These are phyloP conservation scores for Diachasma alloeum DNA, from an alignment of 1,140 invertebrate species.

Conservation along the genomic window DNA sequence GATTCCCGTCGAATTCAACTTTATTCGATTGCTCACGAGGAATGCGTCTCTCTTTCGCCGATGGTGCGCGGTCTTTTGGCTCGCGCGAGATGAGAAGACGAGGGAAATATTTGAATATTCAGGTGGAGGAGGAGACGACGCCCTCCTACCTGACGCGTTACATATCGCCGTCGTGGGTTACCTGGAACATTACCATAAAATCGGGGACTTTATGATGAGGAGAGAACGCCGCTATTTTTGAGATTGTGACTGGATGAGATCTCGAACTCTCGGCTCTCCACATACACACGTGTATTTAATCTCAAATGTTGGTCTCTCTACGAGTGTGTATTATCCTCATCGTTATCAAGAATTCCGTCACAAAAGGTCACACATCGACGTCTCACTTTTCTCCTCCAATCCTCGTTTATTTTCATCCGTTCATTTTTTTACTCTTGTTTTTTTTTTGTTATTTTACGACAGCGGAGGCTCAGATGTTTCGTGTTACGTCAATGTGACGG, in stretches of 20 bases:
- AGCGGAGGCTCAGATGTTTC: not conserved
- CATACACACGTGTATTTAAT: constrained; percentile 22
- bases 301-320: constrained; percentile 19
- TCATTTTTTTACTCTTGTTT: not conserved
- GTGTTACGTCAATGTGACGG: constrained; percentile 16
- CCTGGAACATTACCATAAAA: constrained; percentile 51
- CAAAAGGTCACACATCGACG: constrained; percentile 34
- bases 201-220: constrained; percentile 47
- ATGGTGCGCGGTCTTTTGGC: not conserved
- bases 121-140: constrained; percentile 7
- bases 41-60: not conserved
- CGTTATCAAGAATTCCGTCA: constrained; percentile 56
- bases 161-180: constrained; percentile 27
- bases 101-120: constrained; percentile 43
- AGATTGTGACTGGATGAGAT: constrained; percentile 35
- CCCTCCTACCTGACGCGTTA: constrained; percentile 30
- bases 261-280: constrained; percentile 27
- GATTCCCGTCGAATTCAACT: not conserved
- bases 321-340: constrained; percentile 13
- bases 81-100: not conserved
- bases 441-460: not conserved
- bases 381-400: not conserved
- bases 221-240: constrained; percentile 6
- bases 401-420: constrained; percentile 19
- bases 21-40: constrained; percentile 12